Evolutionary conservation across 2,797 vertebrate genomes (phyloP).

Genomic region (Myotis daubentonii): DNA sequence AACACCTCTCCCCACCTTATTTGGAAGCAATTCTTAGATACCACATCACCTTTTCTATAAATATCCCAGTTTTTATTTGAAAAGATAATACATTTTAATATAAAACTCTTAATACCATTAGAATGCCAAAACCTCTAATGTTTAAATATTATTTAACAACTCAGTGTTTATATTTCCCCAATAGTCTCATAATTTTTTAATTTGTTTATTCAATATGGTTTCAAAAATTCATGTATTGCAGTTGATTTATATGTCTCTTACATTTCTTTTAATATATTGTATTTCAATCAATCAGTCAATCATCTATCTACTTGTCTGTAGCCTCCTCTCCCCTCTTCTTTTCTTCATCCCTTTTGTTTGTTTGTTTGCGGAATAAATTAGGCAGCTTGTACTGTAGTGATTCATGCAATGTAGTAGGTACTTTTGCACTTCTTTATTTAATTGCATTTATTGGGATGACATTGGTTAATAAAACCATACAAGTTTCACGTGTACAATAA

Average conservation of each 20-base stretch:
- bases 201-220: background rate
- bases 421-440: background rate
- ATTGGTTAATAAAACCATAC: background rate
- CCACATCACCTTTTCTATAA: background rate
- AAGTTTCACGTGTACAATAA: background rate
- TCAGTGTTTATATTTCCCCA: background rate
- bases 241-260: background rate
- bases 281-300: background rate
- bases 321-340: background rate
- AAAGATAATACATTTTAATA: background rate
- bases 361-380: background rate
- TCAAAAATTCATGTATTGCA: background rate
- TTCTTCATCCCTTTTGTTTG: background rate
- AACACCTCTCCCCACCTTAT: no score
- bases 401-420: background rate
- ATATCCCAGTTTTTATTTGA: constrained; percentile 20
- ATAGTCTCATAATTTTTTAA: background rate
- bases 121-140: background rate
- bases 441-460: background rate
- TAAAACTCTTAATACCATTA: background rate
- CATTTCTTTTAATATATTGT: background rate
- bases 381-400: background rate
- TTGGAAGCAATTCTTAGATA: background rate
- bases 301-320: background rate
- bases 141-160: background rate